Evolutionary conservation across 2,113 vertebrate genomes (phyloP).

Genomic region (Camelus bactrianus): DNA sequence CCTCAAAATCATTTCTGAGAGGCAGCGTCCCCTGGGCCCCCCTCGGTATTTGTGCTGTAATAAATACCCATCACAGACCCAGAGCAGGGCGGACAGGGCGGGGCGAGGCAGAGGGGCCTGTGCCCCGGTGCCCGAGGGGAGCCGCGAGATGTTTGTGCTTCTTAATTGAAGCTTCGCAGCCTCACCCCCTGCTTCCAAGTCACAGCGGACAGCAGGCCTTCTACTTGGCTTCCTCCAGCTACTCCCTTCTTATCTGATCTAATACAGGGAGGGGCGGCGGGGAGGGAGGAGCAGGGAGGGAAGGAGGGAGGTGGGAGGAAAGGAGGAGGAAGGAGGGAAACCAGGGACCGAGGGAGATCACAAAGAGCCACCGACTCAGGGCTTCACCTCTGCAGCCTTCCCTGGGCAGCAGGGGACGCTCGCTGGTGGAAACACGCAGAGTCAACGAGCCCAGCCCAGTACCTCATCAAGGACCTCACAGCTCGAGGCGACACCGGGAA

Average conservation of each 20-base stretch:
- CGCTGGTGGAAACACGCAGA: accelerated
- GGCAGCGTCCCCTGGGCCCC: background rate
- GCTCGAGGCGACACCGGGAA: slow-evolving; percentile 76
- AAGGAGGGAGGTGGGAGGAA: background rate
- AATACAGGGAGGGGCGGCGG: background rate
- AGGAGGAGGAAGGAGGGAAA: background rate
- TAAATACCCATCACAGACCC: background rate
- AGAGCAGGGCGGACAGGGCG: background rate
- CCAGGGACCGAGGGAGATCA: background rate
- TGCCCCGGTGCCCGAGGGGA: background rate
- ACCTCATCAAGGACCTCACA: slow-evolving; percentile 85
- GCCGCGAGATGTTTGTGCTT: background rate
- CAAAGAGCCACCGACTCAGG: too few species aligned
- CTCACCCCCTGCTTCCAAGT: background rate
- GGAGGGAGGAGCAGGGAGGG: too few species aligned
- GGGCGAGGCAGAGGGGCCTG: accelerated
- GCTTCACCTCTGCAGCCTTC: background rate
- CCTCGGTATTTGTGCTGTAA: background rate
- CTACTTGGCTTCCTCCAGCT: background rate
- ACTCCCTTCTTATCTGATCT: background rate
- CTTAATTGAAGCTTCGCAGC: background rate
- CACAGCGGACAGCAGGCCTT: background rate
- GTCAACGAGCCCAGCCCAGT: slow-evolving; percentile 20
- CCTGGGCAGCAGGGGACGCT: too few species aligned
- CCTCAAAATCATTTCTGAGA: background rate